A percentile compares a stretch with the other conserved stretches of the same genome.
Evolutionary conservation across 1,140 invertebrate species (phyloP).

Genomic region (Aphelinus certus): DNA sequence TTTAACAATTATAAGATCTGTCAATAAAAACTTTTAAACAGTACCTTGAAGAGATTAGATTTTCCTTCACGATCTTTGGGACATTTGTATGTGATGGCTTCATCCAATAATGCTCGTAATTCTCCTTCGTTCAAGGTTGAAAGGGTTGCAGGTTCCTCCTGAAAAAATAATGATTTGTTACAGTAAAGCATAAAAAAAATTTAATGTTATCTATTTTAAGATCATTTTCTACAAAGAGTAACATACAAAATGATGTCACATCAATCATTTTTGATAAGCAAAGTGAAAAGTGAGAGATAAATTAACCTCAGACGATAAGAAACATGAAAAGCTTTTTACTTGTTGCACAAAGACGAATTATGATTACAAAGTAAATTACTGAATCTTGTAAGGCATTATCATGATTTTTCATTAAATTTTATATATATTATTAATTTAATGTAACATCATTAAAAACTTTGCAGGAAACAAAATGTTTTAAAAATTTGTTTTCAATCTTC

Average conservation of each 20-base stretch:
- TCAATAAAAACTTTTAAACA: neutral
- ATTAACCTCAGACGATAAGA: constrained; percentile 37
- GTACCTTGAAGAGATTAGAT: constrained; percentile 78
- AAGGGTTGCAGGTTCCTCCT: constrained; percentile 70
- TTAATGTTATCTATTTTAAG: neutral
- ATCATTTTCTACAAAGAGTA: neutral
- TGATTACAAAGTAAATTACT: constrained; percentile 30
- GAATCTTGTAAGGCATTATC: constrained; percentile 32
- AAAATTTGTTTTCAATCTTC: no score
- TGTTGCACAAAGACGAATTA: constrained; percentile 23
- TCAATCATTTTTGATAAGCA: constrained; percentile 35
- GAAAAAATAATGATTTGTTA: constrained; percentile 42
- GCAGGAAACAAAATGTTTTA: no score
- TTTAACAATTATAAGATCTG: no score
- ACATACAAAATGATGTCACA: constrained; percentile 18
- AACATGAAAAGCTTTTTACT: constrained; percentile 12
- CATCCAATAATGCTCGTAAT: constrained; percentile 76
- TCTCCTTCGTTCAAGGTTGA: constrained; percentile 75
- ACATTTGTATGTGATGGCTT: constrained; percentile 80
- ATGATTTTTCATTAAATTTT: constrained; percentile 23
- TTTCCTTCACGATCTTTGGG: constrained; percentile 81
- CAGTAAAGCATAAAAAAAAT: neutral
- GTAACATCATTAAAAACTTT: no score
- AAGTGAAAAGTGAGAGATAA: constrained; percentile 37
- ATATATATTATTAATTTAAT: no score